Conservation (phyloP, 1,140 invertebrate genomes). For the Zaprionus vittiger region DNA sequence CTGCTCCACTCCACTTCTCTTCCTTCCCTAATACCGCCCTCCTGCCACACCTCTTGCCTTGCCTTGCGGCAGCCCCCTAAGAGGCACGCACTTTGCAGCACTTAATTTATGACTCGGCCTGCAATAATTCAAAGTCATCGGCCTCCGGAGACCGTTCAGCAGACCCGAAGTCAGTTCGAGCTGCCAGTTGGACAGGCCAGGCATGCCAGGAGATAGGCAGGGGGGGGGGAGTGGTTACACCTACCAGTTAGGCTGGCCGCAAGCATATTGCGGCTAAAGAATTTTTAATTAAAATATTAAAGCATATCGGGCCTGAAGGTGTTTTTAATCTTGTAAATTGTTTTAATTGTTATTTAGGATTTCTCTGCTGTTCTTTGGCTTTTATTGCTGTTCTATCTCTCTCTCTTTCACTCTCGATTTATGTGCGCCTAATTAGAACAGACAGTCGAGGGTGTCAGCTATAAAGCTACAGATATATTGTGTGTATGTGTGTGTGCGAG, state of each 20-base stretch:
- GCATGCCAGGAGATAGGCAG: too few species aligned
- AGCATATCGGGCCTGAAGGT: constrained; percentile 70
- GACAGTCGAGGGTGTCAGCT: constrained; percentile 64
- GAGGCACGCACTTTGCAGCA: constrained; percentile 51
- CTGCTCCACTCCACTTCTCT: not conserved
- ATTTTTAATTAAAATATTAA: constrained; percentile 83
- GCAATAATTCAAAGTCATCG: constrained; percentile 83
- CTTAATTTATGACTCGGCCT: constrained; percentile 79
- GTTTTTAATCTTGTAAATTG: constrained; percentile 83
- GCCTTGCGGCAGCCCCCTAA: constrained; percentile 7
- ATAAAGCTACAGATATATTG: not conserved
- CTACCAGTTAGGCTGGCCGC: constrained; percentile 21
- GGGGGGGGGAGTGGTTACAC: constrained; percentile 14
- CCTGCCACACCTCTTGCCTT: not conserved
- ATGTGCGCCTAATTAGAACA: constrained; percentile 78
- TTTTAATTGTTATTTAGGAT: constrained; percentile 83
- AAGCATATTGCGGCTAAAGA: constrained; percentile 62
- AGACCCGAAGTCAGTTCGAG: constrained; percentile 46
- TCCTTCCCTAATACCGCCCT: not conserved
- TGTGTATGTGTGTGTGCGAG: not conserved
- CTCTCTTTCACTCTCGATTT: constrained; percentile 59
- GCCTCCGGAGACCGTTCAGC: constrained; percentile 76
- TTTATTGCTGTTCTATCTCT: constrained; percentile 29
- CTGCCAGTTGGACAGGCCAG: constrained; percentile 15
- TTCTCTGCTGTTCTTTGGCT: constrained; percentile 32